phyloP scores from a whole-genome alignment of 2,113 vertebrate species.

The Peromyscus polionotus region DNA sequence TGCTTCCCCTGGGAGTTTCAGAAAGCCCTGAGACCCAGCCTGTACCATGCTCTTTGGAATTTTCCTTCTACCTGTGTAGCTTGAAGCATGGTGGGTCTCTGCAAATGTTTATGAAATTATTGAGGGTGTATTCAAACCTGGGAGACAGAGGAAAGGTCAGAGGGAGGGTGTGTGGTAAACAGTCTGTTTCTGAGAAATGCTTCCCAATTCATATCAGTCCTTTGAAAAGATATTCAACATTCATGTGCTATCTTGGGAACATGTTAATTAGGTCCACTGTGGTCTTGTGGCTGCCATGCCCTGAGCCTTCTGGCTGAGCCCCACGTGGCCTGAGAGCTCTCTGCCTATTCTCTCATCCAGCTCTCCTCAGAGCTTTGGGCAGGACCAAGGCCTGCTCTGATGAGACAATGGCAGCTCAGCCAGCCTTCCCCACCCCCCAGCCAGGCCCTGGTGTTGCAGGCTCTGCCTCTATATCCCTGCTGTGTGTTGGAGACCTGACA shows the following conservation, averaged over 20 bases:
- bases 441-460: background rate
- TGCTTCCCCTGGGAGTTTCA: background rate
- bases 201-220: background rate
- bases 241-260: background rate
- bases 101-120: background rate
- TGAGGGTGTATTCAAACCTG: background rate
- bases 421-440: accelerated
- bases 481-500: background rate
- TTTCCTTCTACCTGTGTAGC: background rate
- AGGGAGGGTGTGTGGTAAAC: background rate
- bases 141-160: background rate
- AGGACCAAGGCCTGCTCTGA: background rate
- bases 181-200: background rate
- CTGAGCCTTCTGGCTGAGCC: background rate
- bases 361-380: background rate
- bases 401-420: no score
- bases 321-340: accelerated
- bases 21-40: accelerated
- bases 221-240: background rate
- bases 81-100: constrained; percentile 2
- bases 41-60: background rate
- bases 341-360: background rate
- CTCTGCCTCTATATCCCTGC: accelerated
- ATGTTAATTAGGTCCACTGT: no score
- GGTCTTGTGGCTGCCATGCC: accelerated